These are phyloP conservation scores for Thaleichthys pacificus DNA, from an alignment of 2,797 vertebrate species.

Conservation along the genomic window DNA sequence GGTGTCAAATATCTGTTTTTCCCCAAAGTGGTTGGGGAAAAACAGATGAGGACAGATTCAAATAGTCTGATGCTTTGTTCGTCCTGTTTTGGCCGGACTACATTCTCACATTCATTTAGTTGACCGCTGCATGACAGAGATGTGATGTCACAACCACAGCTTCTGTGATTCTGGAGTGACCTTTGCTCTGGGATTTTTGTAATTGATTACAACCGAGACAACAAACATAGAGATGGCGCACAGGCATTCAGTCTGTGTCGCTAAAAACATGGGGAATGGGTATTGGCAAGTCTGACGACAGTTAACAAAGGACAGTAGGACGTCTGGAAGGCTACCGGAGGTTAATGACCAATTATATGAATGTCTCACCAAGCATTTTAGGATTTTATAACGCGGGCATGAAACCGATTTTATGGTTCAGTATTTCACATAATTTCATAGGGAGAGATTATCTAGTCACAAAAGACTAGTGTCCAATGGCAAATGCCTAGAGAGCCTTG, in stretches of 20 bases:
- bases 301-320: conserved; percentile 69
- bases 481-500: conserved; percentile 54
- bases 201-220: neutral
- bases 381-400: conserved; percentile 72
- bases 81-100: too few species aligned
- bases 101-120: too few species aligned
- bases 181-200: neutral
- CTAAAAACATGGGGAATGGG: conserved; percentile 61
- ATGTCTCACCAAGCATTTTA: conserved; percentile 75
- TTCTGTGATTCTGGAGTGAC: neutral
- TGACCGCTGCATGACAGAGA: neutral
- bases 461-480: conserved; percentile 62
- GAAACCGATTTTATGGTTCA: conserved; percentile 75
- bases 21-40: too few species aligned
- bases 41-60: too few species aligned
- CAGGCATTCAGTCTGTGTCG: conserved; percentile 43
- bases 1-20: too few species aligned
- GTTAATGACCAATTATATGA: conserved; percentile 78
- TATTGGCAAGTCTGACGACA: conserved; percentile 64
- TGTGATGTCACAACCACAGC: neutral
- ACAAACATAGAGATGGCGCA: conserved; percentile 7
- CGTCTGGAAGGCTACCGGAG: conserved; percentile 51
- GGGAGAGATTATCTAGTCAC: conserved; percentile 71
- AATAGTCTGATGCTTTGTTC: too few species aligned
- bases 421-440: conserved; percentile 72